Percentiles rank a stretch among this genome's conserved stretches.
Conservation (phyloP, 2,113 vertebrate species). For the Phainopepla nitens region DNA sequence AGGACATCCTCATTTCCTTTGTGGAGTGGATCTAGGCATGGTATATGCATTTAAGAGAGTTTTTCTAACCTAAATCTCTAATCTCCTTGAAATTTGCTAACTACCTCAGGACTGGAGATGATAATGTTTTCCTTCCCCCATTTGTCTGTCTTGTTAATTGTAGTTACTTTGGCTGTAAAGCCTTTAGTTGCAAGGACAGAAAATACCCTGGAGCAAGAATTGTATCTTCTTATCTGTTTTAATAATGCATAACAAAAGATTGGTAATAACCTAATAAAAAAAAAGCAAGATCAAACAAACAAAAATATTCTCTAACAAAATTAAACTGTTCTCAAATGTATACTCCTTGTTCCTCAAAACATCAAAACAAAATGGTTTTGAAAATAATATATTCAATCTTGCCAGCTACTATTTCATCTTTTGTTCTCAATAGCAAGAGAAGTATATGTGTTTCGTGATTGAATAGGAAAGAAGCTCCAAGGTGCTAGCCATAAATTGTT, state of each 20-base stretch:
- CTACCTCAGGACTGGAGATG: not conserved
- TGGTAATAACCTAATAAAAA: not conserved
- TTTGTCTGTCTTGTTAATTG: not conserved
- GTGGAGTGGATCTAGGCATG: not conserved
- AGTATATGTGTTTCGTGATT: not conserved
- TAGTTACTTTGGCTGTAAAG: not conserved
- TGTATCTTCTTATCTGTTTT: not conserved
- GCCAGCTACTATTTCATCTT: not conserved
- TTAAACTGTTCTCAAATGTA: not conserved
- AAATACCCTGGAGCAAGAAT: not conserved
- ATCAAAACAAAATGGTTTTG: not conserved
- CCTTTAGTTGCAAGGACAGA: not conserved
- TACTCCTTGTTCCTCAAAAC: not conserved
- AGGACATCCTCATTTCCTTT: not conserved
- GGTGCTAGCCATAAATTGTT: not conserved
- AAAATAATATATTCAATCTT: not conserved
- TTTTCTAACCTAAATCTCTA: not conserved
- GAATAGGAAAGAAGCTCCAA: not conserved
- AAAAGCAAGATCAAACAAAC: constrained; percentile 13
- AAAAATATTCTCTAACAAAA: not conserved
- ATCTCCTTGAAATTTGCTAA: not conserved
- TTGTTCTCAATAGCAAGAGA: not conserved
- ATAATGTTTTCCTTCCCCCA: not conserved
- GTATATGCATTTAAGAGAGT: not conserved
- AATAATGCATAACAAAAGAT: not conserved